These are phyloP conservation scores for Actinemys pallida DNA, from an alignment of 2,113 vertebrate species.

Conservation along the genomic window DNA sequence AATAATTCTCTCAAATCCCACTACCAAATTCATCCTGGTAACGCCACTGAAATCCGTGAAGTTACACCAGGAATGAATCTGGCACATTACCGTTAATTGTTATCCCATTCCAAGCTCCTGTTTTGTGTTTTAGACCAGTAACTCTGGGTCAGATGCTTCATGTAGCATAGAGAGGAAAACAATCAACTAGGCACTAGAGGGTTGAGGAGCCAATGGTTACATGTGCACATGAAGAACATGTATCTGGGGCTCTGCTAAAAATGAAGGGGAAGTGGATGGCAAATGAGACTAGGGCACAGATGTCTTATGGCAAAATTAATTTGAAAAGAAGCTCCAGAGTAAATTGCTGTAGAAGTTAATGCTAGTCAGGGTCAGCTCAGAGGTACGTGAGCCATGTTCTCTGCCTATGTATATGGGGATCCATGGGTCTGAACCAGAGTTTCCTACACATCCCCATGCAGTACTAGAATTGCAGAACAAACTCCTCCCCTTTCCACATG, in stretches of 20 bases:
- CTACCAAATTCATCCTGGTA: not conserved
- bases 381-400: not conserved
- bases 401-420: not conserved
- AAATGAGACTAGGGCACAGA: not conserved
- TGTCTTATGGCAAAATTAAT: not conserved
- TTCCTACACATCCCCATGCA: not conserved
- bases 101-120: not conserved
- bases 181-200: not conserved
- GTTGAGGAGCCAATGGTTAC: not conserved
- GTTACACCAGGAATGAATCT: not conserved
- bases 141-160: not conserved
- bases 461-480: not conserved
- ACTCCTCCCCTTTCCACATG: not conserved
- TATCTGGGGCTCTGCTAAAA: not conserved
- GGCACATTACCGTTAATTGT: not conserved
- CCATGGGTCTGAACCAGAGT: not conserved
- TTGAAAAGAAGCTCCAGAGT: not conserved
- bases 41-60: not conserved
- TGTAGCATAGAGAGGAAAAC: not conserved
- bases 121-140: not conserved
- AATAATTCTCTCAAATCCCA: not conserved
- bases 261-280: not conserved
- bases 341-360: not conserved
- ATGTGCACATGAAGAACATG: not conserved
- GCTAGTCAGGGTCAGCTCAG: not conserved